These are phyloP conservation scores for Picus viridis DNA, from an alignment of 2,797 vertebrate species.

Conservation along the genomic window DNA sequence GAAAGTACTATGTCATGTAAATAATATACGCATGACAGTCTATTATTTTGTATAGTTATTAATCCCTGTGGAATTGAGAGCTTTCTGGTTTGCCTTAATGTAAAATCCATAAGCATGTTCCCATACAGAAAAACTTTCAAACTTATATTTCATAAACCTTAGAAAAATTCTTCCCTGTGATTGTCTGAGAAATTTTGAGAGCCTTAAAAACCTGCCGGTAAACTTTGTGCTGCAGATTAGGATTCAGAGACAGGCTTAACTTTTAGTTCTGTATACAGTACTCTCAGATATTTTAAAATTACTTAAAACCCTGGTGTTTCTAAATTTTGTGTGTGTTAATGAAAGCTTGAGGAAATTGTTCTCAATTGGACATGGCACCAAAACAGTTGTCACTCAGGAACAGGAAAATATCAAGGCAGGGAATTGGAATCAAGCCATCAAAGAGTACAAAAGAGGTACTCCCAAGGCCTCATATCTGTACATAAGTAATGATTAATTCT, in stretches of 20 bases:
- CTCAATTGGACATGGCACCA: not conserved
- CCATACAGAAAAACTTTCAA: slow-evolving; percentile 29
- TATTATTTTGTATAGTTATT: slow-evolving; percentile 72
- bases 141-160: slow-evolving; percentile 9
- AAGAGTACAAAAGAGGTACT: not conserved
- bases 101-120: slow-evolving; percentile 67
- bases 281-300: not conserved
- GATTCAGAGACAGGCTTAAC: not conserved
- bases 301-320: not conserved
- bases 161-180: not conserved
- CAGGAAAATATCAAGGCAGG: not conserved
- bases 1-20: slow-evolving; percentile 73
- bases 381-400: not conserved
- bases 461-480: not conserved
- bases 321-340: not conserved
- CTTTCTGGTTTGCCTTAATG: slow-evolving; percentile 72
- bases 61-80: slow-evolving; percentile 55
- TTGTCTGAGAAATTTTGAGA: slow-evolving; percentile 33
- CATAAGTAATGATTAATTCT: not conserved
- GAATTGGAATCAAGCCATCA: not conserved
- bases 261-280: not conserved
- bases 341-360: not conserved
- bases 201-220: not conserved
- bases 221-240: not conserved
- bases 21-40: slow-evolving; percentile 66